Evolutionary conservation across 2,113 vertebrate genomes (phyloP), one percentile per base, ranked within the genome.

Genomic region (Hassar affinis): DNA sequence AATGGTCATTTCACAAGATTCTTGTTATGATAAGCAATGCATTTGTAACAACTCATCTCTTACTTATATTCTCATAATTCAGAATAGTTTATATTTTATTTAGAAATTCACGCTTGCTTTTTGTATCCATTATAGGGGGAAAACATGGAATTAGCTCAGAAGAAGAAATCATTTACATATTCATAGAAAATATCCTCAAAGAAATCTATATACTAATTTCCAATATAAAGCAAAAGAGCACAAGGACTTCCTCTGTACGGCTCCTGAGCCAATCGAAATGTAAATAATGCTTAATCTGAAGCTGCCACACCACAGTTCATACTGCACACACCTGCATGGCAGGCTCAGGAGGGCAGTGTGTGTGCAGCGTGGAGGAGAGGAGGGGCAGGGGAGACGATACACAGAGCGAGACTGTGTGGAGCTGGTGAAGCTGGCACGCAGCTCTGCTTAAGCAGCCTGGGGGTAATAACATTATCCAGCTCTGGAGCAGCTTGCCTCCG

Each of bases 381-480:
- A 78, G 79, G 51, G 85, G 85, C 77, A 81, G 79, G 47, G 75
- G 84, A 66, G 56, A 81, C 66, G 61, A 74, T 78, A 69, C 84
- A 83, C 84, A 83, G 86, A 81, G 47, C 87, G 85, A 86, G 82
- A 86, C 61, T 85, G 86, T 78, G 84, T 85, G 17, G 92, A 92
- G 85, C 90, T 90, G 87, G 85, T 82, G 64, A 80, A 62, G 80
- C 82, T 86, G 89, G 90, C 91, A 89, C 89, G 91, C 91, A 92
- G 91, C 88, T 87, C 89, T 90, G 81, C 91, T 90, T 90, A 90
- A 88, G 92, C 86, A 89, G 92, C 91, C 91, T 92, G 88, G 89
- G 91, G 91, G 91, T 91, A 95, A 95, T 94, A 92, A 91, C 90
- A 89, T 89, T 88, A 92, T 94, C 92, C 89, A 89, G 91, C 91